Conservation (phyloP, 2,888 invertebrate species). For the Cactoblastis cactorum region DNA sequence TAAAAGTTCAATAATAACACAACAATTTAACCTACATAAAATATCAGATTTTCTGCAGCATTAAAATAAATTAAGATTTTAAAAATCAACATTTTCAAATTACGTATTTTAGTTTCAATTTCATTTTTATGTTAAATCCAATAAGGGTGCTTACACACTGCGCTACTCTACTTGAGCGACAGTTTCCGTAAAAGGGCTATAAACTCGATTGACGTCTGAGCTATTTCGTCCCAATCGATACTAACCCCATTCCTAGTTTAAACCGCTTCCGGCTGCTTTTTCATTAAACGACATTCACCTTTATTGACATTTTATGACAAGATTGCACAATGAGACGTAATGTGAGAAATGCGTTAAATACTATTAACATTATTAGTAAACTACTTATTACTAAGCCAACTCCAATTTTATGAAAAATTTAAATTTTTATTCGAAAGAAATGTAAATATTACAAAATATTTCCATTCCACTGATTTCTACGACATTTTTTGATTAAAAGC, state of each 20-base stretch:
- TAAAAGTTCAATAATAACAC: no score
- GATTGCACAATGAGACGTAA: neutral
- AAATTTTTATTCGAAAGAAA: no score
- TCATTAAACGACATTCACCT: slow-evolving; percentile 10
- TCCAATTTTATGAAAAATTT: no score
- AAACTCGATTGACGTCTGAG: slow-evolving; percentile 15
- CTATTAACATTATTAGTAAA: no score
- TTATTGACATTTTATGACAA: neutral
- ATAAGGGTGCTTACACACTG: slow-evolving; percentile 10
- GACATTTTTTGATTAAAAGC: no score
- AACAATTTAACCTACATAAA: no score
- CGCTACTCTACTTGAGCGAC: slow-evolving; percentile 11
- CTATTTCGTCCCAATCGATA: slow-evolving; percentile 15
- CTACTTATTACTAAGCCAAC: no score
- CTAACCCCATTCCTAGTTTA: slow-evolving; percentile 12
- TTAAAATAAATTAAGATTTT: neutral
- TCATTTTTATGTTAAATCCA: slow-evolving; percentile 7
- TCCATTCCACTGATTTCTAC: no score
- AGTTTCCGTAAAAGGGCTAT: slow-evolving; percentile 13
- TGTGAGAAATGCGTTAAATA: no score
- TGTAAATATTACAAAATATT: no score
- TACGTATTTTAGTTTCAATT: neutral
- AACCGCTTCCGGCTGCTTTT: slow-evolving; percentile 8
- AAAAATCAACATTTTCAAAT: no score
- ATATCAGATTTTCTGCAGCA: no score